Percentiles rank a stretch among this genome's conserved stretches.
These are phyloP conservation scores for Andinoacara biseriatus DNA, from an alignment of 2,113 vertebrate genomes.

Conservation along the genomic window DNA sequence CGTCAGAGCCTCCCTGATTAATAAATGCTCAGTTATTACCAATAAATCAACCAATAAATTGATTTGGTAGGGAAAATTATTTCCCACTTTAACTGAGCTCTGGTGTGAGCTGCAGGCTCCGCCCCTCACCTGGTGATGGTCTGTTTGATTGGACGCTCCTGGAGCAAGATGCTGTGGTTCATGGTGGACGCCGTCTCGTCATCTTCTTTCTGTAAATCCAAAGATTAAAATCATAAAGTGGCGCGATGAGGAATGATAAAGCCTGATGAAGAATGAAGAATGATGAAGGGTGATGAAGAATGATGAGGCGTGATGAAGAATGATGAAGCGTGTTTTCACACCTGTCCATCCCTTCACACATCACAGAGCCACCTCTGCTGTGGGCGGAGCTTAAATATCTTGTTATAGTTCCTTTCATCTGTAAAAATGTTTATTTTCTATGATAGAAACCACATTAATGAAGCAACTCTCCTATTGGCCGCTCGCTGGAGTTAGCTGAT, in stretches of 20 bases:
- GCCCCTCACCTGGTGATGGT: conserved; percentile 92
- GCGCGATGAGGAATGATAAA: neutral
- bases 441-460: neutral
- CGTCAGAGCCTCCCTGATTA: conserved; percentile 89
- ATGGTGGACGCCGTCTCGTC: conserved; percentile 88
- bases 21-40: conserved; percentile 10
- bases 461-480: neutral
- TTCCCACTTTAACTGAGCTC: neutral
- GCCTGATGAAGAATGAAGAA: neutral
- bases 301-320: neutral
- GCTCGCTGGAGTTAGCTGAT: neutral
- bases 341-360: neutral
- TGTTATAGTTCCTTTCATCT: too few species aligned
- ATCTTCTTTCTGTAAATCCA: conserved; percentile 83
- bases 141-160: conserved; percentile 95
- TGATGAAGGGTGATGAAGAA: neutral
- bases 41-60: neutral
- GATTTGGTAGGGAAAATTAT: neutral
- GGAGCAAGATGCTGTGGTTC: conserved; percentile 92
- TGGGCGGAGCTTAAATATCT: too few species aligned
- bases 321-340: fast-evolving
- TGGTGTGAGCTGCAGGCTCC: neutral
- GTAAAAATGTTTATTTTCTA: too few species aligned
- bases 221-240: neutral
- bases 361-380: too few species aligned